These are phyloP conservation scores for Montipora foliosa DNA, from an alignment of 64 coral and sea anemone species.

Conservation along the genomic window DNA sequence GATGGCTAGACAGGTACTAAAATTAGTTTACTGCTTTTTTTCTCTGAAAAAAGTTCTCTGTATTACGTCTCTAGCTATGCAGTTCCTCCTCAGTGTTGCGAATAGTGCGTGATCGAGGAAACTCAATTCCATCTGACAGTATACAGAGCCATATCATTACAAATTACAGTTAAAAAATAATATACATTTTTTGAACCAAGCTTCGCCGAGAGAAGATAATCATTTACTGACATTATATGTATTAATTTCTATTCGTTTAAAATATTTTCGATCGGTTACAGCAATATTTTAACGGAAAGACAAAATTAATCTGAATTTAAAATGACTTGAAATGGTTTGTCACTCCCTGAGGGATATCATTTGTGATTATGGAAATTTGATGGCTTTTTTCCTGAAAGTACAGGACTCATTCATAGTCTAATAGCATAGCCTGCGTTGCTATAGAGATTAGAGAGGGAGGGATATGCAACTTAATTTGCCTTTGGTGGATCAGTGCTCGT, in stretches of 20 bases:
- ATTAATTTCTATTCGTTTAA: too few relatives aligned
- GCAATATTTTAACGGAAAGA: neutral
- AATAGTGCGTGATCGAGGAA: neutral
- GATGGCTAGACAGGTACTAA: constrained; percentile 87
- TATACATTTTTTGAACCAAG: too few relatives aligned
- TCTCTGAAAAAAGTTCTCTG: neutral
- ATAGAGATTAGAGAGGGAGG: neutral
- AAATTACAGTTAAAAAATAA: too few relatives aligned
- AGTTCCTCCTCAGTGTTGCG: neutral
- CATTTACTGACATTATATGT: too few relatives aligned
- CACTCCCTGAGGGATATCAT: neutral
- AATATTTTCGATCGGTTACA: too few relatives aligned
- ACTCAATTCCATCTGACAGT: too few relatives aligned
- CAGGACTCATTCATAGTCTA: neutral
- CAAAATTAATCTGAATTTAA: constrained; percentile 13
- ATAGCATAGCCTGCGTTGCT: neutral
- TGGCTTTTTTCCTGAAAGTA: neutral
- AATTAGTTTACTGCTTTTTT: neutral
- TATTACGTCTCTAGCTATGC: neutral
- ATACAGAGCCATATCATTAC: too few relatives aligned
- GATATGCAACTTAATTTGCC: too few relatives aligned
- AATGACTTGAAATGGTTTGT: neutral
- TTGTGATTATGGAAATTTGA: neutral
- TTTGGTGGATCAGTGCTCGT: too few relatives aligned
- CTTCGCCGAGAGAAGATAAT: too few relatives aligned